These are phyloP conservation scores for Bothrops alternatus DNA, from an alignment of 2,797 vertebrate species.

Conservation along the genomic window DNA sequence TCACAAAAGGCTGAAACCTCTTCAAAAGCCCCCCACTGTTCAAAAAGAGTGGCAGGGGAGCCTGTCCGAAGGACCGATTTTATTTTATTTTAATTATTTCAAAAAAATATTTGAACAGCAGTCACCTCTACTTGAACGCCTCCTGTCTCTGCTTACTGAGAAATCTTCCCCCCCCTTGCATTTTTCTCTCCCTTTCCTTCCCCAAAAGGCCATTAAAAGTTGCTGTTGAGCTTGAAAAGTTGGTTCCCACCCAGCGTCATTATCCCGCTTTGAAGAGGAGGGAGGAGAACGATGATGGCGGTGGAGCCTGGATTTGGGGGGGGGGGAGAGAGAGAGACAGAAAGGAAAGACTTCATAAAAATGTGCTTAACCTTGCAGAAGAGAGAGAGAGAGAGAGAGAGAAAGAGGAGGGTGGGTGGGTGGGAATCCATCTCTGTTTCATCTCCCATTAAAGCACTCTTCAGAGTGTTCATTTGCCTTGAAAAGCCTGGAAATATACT, in stretches of 20 bases:
- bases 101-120: conserved; percentile 70
- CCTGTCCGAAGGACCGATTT: conserved; percentile 32
- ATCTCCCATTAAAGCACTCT: neutral
- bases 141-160: conserved; percentile 72
- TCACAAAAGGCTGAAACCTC: conserved; percentile 48
- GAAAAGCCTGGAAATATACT: neutral
- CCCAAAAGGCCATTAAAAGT: conserved; percentile 82
- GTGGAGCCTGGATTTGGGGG: neutral
- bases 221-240: conserved; percentile 69
- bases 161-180: conserved; percentile 84
- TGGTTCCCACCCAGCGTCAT: conserved; percentile 85
- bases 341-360: conserved; percentile 39
- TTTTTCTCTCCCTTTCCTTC: conserved; percentile 83
- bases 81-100: conserved; percentile 68
- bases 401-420: neutral
- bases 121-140: conserved; percentile 72
- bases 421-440: neutral
- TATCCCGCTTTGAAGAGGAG: conserved; percentile 70
- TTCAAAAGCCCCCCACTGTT: neutral
- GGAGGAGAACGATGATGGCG: neutral
- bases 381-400: neutral
- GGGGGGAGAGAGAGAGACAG: neutral
- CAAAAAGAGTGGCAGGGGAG: conserved; percentile 28
- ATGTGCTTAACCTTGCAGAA: conserved; percentile 53
- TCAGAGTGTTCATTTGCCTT: neutral